These are phyloP conservation scores for Tinamus major DNA, from an alignment of 2,797 vertebrate genomes.

Conservation along the genomic window DNA sequence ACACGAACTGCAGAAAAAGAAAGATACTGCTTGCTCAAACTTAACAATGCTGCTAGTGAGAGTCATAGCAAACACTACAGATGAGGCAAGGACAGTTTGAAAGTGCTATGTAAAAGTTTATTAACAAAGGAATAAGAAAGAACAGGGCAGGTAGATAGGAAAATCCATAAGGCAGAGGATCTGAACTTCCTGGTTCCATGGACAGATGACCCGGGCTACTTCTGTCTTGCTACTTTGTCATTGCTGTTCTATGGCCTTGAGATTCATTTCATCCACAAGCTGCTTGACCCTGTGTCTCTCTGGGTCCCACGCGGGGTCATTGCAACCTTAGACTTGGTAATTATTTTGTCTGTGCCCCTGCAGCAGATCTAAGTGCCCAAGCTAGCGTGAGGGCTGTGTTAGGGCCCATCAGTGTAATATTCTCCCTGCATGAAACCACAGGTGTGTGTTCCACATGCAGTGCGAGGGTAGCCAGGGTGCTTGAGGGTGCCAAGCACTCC, in stretches of 20 bases:
- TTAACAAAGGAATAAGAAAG: not conserved
- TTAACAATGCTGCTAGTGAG: not conserved
- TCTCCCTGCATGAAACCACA: not conserved
- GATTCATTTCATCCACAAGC: not conserved
- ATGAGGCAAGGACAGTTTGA: not conserved
- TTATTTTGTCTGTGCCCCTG: not conserved
- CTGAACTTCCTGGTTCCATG: not conserved
- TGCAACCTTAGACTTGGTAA: not conserved
- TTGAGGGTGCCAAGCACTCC: not conserved
- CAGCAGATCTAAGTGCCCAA: not conserved
- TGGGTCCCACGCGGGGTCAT: not conserved
- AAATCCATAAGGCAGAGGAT: not conserved
- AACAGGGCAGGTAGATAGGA: not conserved
- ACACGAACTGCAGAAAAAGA: not conserved
- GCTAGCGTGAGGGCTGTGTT: not conserved
- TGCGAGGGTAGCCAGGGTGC: fast-evolving
- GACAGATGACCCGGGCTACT: not conserved
- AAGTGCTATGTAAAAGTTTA: not conserved
- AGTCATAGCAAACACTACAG: not conserved
- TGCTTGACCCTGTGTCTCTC: not conserved
- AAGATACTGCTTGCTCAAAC: not conserved
- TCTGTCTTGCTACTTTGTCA: not conserved
- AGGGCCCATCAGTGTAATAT: not conserved
- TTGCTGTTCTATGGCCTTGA: not conserved
- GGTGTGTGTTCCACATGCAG: not conserved